Evolutionary conservation across 2,797 vertebrate genomes (phyloP).

Genomic region (Kryptolebias ocellatus): DNA sequence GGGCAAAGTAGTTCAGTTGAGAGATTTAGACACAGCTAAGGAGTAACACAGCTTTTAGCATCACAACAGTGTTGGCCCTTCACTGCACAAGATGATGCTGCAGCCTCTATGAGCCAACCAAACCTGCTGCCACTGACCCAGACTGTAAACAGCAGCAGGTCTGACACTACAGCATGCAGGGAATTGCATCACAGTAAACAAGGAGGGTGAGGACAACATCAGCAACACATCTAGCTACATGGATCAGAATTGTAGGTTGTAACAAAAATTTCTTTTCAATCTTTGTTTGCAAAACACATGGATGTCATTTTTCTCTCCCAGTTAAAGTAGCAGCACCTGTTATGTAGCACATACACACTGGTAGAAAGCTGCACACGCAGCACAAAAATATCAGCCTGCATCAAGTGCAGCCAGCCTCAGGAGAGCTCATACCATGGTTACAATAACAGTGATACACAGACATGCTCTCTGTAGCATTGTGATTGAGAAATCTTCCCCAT

Average conservation of each 20-base stretch:
- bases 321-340: constrained; percentile 25
- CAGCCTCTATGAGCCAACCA: constrained; percentile 44
- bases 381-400: constrained; percentile 16
- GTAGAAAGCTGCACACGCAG: constrained; percentile 3
- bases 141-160: constrained; percentile 19
- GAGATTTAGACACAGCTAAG: too few relatives aligned
- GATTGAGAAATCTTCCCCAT: constrained; percentile 31
- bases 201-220: constrained; percentile 35
- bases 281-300: constrained; percentile 19
- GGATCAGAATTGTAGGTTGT: not conserved
- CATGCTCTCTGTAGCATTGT: not conserved
- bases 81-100: constrained; percentile 38
- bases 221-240: constrained; percentile 19
- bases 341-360: not conserved
- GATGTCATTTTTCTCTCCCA: constrained; percentile 38
- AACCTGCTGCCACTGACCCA: constrained; percentile 33
- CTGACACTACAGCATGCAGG: constrained; percentile 35
- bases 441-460: constrained; percentile 29
- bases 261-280: constrained; percentile 8
- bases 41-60: not conserved
- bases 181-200: constrained; percentile 49
- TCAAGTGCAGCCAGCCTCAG: not conserved
- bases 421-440: constrained; percentile 6
- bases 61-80: not conserved
- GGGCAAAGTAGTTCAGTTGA: not conserved